Percentiles rank a stretch among this genome's conserved stretches.
Evolutionary conservation across 2,888 invertebrate genomes (phyloP).

Genomic region (Drosophila neonasuta): DNA sequence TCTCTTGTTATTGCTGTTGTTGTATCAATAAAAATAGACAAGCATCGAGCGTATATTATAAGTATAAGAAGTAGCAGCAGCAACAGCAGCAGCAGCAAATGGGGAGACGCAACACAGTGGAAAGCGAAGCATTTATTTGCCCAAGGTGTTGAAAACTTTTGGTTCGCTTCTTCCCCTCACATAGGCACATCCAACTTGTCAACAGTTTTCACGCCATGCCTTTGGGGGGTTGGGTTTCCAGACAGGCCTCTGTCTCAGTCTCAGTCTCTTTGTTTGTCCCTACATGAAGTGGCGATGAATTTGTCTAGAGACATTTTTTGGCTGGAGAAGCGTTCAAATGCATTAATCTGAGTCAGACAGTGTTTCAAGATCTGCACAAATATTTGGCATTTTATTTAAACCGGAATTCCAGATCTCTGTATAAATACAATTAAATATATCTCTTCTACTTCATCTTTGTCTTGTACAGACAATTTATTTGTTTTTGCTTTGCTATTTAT

Average conservation of each 20-base stretch:
- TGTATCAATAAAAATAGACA: conserved; percentile 69
- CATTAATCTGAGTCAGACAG: neutral
- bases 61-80: conserved; percentile 18
- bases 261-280: conserved; percentile 14
- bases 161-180: conserved; percentile 9
- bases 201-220: conserved; percentile 36
- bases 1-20: conserved; percentile 37
- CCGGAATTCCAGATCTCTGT: neutral
- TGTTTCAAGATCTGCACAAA: conserved; percentile 6
- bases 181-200: conserved; percentile 40
- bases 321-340: conserved; percentile 3
- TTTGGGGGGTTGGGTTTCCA: neutral
- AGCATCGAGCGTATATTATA: conserved; percentile 16
- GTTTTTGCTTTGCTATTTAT: conserved; percentile 5
- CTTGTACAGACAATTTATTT: conserved; percentile 22
- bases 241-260: conserved; percentile 6
- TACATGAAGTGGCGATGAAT: neutral
- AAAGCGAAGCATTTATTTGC: conserved; percentile 65
- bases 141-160: conserved; percentile 70
- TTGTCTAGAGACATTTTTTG: neutral
- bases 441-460: neutral
- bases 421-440: neutral
- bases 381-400: neutral
- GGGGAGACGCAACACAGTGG: conserved; percentile 15
- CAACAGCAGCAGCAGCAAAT: conserved; percentile 11